Base-by-base conservation (phyloP, 2,113 vertebrate species). In the Caranx melampygus region DNA sequence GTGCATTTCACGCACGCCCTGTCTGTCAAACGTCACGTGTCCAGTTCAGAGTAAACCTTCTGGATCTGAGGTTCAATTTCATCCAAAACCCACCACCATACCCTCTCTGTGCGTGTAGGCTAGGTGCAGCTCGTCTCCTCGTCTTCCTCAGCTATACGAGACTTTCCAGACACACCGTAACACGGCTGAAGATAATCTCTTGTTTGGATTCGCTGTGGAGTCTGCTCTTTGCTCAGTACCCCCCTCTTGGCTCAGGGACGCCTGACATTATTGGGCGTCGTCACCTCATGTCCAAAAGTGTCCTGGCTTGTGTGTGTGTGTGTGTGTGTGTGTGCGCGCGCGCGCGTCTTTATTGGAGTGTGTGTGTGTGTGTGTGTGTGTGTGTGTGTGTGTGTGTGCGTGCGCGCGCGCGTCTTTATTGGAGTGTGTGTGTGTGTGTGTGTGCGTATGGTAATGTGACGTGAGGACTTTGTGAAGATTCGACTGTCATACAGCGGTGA, bases 401-500 rank as follows among this genome's bases (percentile, higher is more conserved):
- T 1, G 26, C 26, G 26, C 26, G 26, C 26, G 26, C 26, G 26
- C 26, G 26, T 26, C 26, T 26, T 26, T 26, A 93, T 92, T 85
- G 81, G 86, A 87, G 89, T 35, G 71, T 61, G 60, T 61, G 82
- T 8, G 81, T 72, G 81, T 70, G 79, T 15, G 70, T 33, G 14
- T 40, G 81, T 18, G 91, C 85, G 37, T 16, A 91, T 90, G 86
- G 90, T 91, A 91, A 89, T 61, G 93, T 84, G 94, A 95, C 90
- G 94, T 77, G 93, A 93, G 91, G 94, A 94, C 93, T 95, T 93
- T 91, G 93, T 92, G 92, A 94, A 93, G 90, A 92, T 87, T 89
- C 82, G 90, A 89, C 92, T 95, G 96, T 95, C 94, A 95, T 85
- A 93, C 92, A 95, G 93, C 92, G 87, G 72, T 87, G 82, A n/a